phyloP scores from a whole-genome alignment of 2,888 invertebrate genomes.

The Temnothorax unifasciatus region DNA sequence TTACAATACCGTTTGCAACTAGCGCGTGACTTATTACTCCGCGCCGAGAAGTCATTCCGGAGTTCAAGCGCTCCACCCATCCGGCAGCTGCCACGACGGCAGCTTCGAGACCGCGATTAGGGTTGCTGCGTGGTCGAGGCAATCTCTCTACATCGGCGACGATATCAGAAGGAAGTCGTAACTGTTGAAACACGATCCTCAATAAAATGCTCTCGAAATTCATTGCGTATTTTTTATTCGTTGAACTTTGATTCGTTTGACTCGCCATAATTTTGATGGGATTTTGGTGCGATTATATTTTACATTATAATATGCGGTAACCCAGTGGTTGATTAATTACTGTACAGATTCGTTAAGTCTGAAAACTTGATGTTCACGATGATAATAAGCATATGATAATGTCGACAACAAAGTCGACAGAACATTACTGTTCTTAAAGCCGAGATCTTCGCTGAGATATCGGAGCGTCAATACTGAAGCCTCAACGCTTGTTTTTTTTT shows the following conservation, averaged over 20 bases:
- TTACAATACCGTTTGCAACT: slow-evolving; percentile 54
- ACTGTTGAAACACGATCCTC: background rate
- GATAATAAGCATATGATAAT: background rate
- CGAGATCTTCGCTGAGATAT: background rate
- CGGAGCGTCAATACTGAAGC: background rate
- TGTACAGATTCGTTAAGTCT: background rate
- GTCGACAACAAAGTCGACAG: background rate
- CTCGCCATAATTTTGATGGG: background rate
- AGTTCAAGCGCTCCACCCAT: slow-evolving; percentile 51
- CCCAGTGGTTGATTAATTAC: background rate
- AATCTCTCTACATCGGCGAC: slow-evolving; percentile 34
- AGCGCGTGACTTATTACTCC: slow-evolving; percentile 56
- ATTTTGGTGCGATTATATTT: background rate
- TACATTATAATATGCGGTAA: background rate
- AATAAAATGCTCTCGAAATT: background rate
- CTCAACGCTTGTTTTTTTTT: background rate
- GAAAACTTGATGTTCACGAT: background rate
- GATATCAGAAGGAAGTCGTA: slow-evolving; percentile 3
- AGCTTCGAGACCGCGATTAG: slow-evolving; percentile 45
- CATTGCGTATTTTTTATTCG: background rate
- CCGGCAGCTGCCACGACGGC: slow-evolving; percentile 43
- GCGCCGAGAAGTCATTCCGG: slow-evolving; percentile 48
- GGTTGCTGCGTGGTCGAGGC: slow-evolving; percentile 28
- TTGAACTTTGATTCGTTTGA: background rate
- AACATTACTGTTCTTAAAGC: background rate